phyloP scores from a whole-genome alignment of 2,888 invertebrate species.

The Lottia scabra region DNA sequence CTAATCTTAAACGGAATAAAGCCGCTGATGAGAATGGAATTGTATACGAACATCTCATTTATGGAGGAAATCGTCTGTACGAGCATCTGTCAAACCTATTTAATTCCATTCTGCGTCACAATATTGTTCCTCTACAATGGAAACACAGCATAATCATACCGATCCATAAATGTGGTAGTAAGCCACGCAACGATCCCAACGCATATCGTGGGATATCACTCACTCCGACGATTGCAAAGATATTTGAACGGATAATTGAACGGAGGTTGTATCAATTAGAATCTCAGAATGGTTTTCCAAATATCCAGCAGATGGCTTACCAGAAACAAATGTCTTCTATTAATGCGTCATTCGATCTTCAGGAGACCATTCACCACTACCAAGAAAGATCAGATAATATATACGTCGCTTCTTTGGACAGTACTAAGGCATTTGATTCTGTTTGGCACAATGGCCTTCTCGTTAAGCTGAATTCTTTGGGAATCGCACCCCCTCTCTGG shows the following conservation, averaged over 20 bases:
- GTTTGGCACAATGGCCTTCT: constrained; percentile 6
- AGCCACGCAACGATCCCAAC: constrained; percentile 1
- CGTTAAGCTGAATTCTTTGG: neutral
- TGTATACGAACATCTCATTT: too few species aligned
- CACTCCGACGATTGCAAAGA: constrained; percentile 11
- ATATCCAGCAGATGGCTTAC: constrained; percentile 20
- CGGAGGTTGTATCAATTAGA: neutral
- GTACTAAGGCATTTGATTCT: constrained; percentile 16
- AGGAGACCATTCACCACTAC: constrained; percentile 10
- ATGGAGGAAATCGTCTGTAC: too few species aligned
- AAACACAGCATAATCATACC: constrained; percentile 11
- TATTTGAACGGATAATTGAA: constrained; percentile 11
- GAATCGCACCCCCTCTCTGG: neutral
- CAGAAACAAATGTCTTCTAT: constrained; percentile 10
- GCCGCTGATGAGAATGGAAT: too few species aligned
- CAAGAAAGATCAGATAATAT: neutral
- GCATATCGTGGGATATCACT: constrained; percentile 10
- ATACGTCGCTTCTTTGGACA: constrained; percentile 10
- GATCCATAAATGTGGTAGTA: constrained; percentile 18
- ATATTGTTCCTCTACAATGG: constrained; percentile 4
- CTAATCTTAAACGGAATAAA: too few species aligned
- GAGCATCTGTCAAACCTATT: too few species aligned
- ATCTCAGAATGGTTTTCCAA: neutral
- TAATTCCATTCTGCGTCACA: too few species aligned
- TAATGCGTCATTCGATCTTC: constrained; percentile 10